A percentile compares a stretch with the other conserved stretches of the same genome.
Conservation (phyloP, 2,888 invertebrate genomes). For the Sceliomorpha sp. region DNA sequence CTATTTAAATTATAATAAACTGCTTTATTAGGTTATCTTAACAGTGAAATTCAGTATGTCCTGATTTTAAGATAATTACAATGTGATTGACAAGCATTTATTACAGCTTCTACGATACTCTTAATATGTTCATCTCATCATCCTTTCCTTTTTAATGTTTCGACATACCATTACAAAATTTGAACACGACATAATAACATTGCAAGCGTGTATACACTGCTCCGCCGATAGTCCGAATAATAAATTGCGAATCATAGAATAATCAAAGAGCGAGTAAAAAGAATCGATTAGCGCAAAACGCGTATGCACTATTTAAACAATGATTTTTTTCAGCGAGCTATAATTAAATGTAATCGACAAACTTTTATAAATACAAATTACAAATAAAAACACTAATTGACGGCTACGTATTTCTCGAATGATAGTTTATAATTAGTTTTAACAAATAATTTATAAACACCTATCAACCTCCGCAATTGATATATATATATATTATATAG, state of each 20-base stretch:
- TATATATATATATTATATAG: no score
- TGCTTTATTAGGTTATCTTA: conserved; percentile 8
- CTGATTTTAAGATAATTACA: conserved; percentile 16
- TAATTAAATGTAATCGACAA: neutral
- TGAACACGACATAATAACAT: neutral
- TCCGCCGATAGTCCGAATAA: neutral
- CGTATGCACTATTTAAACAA: no score
- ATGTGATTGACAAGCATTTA: conserved; percentile 20
- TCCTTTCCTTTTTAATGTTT: neutral
- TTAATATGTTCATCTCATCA: neutral
- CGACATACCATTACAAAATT: neutral
- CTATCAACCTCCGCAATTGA: neutral
- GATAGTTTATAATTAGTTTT: neutral
- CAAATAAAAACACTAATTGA: neutral
- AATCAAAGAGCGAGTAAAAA: neutral
- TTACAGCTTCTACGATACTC: conserved; percentile 12
- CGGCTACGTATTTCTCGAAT: neutral
- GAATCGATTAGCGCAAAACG: no score
- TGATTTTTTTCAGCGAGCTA: neutral
- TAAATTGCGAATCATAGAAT: neutral
- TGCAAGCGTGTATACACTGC: no score
- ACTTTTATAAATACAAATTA: neutral
- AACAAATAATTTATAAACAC: conserved; percentile 15
- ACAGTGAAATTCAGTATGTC: conserved; percentile 5
- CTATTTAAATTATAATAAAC: conserved; percentile 10